Evolutionary conservation across 2,797 vertebrate genomes (phyloP).

Genomic region (Muraenolepis orangiensis): DNA sequence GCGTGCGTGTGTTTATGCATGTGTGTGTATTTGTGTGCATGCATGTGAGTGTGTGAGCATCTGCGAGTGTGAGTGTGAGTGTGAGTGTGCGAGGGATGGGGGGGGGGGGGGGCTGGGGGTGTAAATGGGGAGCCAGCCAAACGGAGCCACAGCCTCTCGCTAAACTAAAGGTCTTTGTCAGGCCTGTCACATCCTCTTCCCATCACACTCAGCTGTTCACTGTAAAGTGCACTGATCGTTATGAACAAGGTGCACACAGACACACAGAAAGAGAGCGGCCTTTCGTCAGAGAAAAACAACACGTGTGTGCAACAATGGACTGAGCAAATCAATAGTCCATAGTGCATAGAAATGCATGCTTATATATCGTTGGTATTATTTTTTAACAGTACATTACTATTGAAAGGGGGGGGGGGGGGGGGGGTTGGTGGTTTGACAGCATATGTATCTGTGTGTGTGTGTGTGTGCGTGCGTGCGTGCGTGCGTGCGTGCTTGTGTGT

Average conservation of each 20-base stretch:
- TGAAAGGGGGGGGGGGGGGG: neutral
- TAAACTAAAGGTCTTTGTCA: constrained; percentile 63
- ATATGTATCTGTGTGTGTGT: constrained; percentile 2
- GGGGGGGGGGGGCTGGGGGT: too few species aligned
- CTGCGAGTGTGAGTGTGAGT: too few species aligned
- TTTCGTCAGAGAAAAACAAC: constrained; percentile 27
- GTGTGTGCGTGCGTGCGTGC: neutral
- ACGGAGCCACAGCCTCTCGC: constrained; percentile 47
- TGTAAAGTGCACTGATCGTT: constrained; percentile 67
- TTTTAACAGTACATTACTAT: neutral
- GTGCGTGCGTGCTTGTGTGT: neutral
- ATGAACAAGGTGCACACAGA: constrained; percentile 47
- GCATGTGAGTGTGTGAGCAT: too few species aligned
- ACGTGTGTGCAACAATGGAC: constrained; percentile 47
- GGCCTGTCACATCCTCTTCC: constrained; percentile 72
- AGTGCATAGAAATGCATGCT: constrained; percentile 42
- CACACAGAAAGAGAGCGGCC: constrained; percentile 1
- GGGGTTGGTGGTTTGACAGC: neutral
- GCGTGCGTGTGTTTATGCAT: too few species aligned
- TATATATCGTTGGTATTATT: constrained; percentile 20
- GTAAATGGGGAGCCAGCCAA: constrained; percentile 55
- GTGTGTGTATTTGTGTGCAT: too few species aligned
- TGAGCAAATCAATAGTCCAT: constrained; percentile 56
- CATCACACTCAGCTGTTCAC: constrained; percentile 71
- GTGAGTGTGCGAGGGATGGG: too few species aligned